Evolutionary conservation across 2,113 vertebrate species (phyloP).

Genomic region (human (Homo sapiens)): GRCh38 chr2:113345001-113345500

Average conservation of each 20-base stretch:
- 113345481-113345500: neutral
- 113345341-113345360: neutral
- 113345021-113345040: too few relatives aligned
- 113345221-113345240: neutral
- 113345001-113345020: too few relatives aligned
- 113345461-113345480: neutral
- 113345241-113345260: neutral
- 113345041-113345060: too few relatives aligned
- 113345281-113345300: neutral
- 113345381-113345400: neutral
- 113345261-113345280: neutral
- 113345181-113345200: conserved; percentile 11
- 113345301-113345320: neutral
- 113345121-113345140: too few relatives aligned
- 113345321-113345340: neutral
- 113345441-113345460: neutral
- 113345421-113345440: neutral
- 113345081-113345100: too few relatives aligned
- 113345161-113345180: neutral
- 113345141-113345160: neutral
- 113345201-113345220: neutral
- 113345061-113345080: too few relatives aligned
- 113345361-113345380: neutral
- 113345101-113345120: too few relatives aligned
- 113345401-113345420: neutral